Base-by-base conservation (phyloP, 2,797 vertebrate genomes). In the Selene dorsalis region DNA sequence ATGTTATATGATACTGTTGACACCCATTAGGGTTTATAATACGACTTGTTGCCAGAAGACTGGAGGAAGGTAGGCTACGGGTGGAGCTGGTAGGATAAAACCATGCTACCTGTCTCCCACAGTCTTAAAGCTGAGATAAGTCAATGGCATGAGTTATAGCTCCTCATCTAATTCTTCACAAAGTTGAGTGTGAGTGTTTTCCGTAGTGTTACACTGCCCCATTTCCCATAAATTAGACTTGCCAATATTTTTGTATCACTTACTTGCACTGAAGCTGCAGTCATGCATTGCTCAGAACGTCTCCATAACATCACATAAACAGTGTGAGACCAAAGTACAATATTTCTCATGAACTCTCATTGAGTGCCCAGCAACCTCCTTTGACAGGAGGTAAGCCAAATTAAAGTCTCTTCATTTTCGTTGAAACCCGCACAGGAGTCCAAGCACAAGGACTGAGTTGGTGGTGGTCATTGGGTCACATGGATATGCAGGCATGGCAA, bases 401-500 rank as follows among this genome's bases (percentile, higher is more conserved):
- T 12, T 18, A 10, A 39, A 55, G 39, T 50, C 39, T 16, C 7
- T 3, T 30, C 9, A 6, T 20, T 17, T 62, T 20, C 24, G 0
- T 26, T 55, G 8, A 32, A 22, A 47, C 3, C 26, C 28, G 22
- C 14, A 13, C 18, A 24, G 22, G 39, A 17, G 17, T 26, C 69
- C 84, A 79, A 70, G 81, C 82, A 75, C 62, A 7, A 50, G 64
- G 75, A 9, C 57, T 9, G 56, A 64, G 74, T 43, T 26, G 28
- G 28, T 52, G 53, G 35, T 50, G 64, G 72, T 73, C 60, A 55
- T 59, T 3, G 45, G 71, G 69, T 70, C 47, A 75, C 60, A 57
- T n/a, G 18, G 53, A 16, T 76, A 83, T 83, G 85, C 79, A 80
- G 76, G 50, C 24, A 17, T 47, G 20, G 62, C 38, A 60, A 64